Evolutionary conservation across 2,888 invertebrate species (phyloP), one percentile per base, ranked within the genome.

Genomic region (Leucoma salicis): DNA sequence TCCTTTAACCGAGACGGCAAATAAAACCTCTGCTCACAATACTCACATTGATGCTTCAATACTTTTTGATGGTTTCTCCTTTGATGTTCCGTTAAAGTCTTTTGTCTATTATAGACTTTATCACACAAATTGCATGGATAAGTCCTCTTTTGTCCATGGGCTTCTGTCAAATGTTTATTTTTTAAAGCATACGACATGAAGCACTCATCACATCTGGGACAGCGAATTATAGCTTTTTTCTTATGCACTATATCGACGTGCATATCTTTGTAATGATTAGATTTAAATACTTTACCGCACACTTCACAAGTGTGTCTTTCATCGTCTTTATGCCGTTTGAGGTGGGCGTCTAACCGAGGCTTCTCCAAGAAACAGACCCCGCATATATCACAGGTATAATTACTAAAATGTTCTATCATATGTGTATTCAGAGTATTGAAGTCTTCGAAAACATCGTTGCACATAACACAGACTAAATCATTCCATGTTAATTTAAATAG

Each of bases 11-110:
- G 50, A 0, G 86, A 83, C 0, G 90, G 90, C 0, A 87, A 52
- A 29, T 88, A 91, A 39, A 91, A 92, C 3, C 90, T 72, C 46
- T 91, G 89, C 16, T 90, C 87, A 41, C 92, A 92, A 25, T 90
- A 82, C 14, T 91, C 90, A 47, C 92, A 92, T 35, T 90, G 87
- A 15, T 91, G 91, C 11, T 85, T 86, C 13, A 90, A 53, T 0
- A 87, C 86, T 46, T 86, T 85, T 50, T 83, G 81, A 35, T 90
- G 90, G 14, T 87, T 86, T 13, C 87, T 63, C 2, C 86, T 48
- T 38, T 83, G 81, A 47, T 91, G 90, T 35, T 88, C 84, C 0
- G 84, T 83, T 1, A 90, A 57, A 0, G 88, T 86, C 15, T 85
- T 85, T 54, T 84, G 82, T 14, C 85, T 75, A 14, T 86, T 83